A percentile compares a stretch with the other conserved stretches of the same genome.
These are phyloP conservation scores for Calosoma granatense DNA, from an alignment of 1,140 invertebrate species.

Conservation along the genomic window DNA sequence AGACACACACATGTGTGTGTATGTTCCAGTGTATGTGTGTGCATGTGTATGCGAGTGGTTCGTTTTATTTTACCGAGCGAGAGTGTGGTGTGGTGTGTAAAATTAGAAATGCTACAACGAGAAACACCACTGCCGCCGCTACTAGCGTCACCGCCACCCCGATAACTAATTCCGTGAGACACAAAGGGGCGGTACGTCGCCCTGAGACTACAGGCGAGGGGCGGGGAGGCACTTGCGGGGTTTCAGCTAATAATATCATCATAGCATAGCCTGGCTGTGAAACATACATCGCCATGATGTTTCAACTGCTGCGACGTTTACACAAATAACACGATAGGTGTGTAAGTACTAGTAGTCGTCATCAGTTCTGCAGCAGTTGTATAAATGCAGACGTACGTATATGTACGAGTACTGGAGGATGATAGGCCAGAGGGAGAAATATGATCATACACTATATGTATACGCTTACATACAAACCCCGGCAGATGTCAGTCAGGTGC, in stretches of 20 bases:
- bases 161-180: background rate
- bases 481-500: too few species aligned
- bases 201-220: background rate
- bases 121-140: background rate
- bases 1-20: background rate
- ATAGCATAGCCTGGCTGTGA: background rate
- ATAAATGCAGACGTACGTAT: too few species aligned
- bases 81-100: background rate
- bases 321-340: background rate
- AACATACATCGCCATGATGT: background rate
- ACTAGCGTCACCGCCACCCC: background rate
- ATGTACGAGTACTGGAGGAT: too few species aligned
- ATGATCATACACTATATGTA: too few species aligned
- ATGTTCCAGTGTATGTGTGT: too few species aligned
- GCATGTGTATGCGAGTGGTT: background rate
- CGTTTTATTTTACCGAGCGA: constrained; percentile 5
- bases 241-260: constrained; percentile 6
- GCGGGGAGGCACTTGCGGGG: background rate
- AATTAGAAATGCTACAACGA: background rate
- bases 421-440: too few species aligned
- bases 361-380: too few species aligned
- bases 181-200: background rate
- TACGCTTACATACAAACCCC: too few species aligned
- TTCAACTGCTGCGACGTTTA: background rate
- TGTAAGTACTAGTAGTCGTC: too few species aligned